Conservation (phyloP, 2,797 vertebrate genomes). For the Ceyx erithaca region DNA sequence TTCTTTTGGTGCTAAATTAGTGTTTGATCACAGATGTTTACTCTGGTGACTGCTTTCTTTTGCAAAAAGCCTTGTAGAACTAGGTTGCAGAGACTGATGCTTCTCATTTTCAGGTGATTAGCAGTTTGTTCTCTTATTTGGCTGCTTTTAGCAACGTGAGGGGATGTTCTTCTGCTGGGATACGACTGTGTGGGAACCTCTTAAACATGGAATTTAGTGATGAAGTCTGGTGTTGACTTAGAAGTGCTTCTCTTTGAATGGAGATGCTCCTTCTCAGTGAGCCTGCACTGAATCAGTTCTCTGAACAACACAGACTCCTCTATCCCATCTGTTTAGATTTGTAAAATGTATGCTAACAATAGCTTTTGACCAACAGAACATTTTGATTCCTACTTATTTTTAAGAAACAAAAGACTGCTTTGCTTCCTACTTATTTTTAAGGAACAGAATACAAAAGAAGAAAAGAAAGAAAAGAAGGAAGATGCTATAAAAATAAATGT, state of each 20-base stretch:
- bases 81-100: slow-evolving; percentile 26
- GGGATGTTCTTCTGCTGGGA: background rate
- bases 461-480: slow-evolving; percentile 8
- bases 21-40: slow-evolving; percentile 77
- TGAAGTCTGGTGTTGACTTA: slow-evolving; percentile 6
- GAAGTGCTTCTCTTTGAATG: background rate
- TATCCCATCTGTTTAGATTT: slow-evolving; percentile 37
- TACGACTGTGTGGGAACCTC: background rate
- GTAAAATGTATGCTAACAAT: slow-evolving; percentile 38
- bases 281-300: background rate
- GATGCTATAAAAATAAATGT: background rate
- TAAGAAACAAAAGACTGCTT: background rate
- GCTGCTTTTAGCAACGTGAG: slow-evolving; percentile 1
- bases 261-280: slow-evolving; percentile 12
- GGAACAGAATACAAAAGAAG: background rate
- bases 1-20: slow-evolving; percentile 84
- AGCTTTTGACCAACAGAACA: slow-evolving; percentile 39
- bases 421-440: background rate
- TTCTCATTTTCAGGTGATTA: slow-evolving; percentile 54
- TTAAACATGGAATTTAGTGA: slow-evolving; percentile 9
- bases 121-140: slow-evolving; percentile 24
- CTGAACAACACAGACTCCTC: slow-evolving; percentile 8
- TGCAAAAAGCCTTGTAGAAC: slow-evolving; percentile 46
- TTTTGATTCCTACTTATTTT: slow-evolving; percentile 14
- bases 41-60: slow-evolving; percentile 66